These are phyloP conservation scores for Clarias gariepinus DNA, from an alignment of 2,113 vertebrate species.

Conservation along the genomic window DNA sequence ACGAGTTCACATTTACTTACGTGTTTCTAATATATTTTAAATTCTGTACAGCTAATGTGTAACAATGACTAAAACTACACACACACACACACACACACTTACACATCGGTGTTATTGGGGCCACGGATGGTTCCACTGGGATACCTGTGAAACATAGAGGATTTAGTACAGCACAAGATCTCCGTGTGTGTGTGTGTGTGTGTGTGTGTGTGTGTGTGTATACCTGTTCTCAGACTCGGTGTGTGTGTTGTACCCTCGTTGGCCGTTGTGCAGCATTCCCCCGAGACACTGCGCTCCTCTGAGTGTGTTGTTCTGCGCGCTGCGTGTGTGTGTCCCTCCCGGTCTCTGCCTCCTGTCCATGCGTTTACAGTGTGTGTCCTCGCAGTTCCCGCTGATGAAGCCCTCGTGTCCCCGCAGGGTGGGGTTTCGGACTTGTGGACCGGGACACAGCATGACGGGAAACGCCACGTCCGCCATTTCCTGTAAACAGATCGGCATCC, in stretches of 20 bases:
- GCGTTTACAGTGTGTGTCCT: conserved; percentile 68
- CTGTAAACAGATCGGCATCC: neutral
- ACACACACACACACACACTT: neutral
- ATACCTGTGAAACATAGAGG: conserved; percentile 61
- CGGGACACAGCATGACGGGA: conserved; percentile 64
- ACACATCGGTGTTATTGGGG: neutral
- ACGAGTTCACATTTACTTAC: no score
- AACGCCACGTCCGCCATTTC: conserved; percentile 60
- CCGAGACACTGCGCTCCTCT: conserved; percentile 64
- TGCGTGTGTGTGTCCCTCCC: conserved; percentile 57
- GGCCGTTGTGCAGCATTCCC: conserved; percentile 60
- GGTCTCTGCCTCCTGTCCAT: conserved; percentile 72
- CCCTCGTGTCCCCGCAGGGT: conserved; percentile 62
- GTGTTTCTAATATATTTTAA: no score
- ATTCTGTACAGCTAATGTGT: no score
- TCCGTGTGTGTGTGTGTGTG: neutral
- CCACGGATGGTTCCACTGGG: conserved; percentile 59
- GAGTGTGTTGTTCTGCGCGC: conserved; percentile 66
- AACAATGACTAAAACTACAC: neutral
- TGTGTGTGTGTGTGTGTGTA: conserved; percentile 4
- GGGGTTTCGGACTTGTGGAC: conserved; percentile 64
- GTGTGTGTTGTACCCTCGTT: conserved; percentile 51
- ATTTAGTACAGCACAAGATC: neutral
- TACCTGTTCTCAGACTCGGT: conserved; percentile 33
- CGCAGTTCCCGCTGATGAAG: conserved; percentile 59